Evolutionary conservation across 1,140 invertebrate species (phyloP).

Genomic region (Drosophila kanapiae): DNA sequence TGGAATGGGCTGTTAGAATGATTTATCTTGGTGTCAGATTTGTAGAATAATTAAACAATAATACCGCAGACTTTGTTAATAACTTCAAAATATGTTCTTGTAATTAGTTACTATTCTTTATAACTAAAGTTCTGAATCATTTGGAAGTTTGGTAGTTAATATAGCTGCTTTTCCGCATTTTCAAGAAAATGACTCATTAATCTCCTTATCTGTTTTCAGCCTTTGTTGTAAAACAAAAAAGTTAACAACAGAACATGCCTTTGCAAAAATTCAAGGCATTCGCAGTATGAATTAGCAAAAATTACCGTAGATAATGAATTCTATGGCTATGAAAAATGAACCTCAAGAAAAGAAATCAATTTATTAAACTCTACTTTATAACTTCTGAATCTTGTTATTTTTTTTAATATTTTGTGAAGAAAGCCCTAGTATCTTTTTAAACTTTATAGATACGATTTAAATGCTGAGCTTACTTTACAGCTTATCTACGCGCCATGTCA

Average conservation of each 20-base stretch:
- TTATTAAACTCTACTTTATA: too few relatives aligned
- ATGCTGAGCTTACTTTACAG: background rate
- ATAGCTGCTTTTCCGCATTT: too few relatives aligned
- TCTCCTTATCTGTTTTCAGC: background rate
- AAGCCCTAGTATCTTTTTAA: too few relatives aligned
- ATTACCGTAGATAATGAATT: background rate
- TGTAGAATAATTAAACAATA: too few relatives aligned
- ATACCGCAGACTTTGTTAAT: background rate
- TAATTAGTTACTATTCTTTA: background rate
- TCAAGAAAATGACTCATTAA: background rate
- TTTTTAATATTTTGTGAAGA: too few relatives aligned
- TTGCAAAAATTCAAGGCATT: background rate
- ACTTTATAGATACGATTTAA: too few relatives aligned
- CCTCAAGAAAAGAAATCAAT: background rate
- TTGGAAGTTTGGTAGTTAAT: background rate
- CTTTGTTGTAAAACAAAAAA: too few relatives aligned
- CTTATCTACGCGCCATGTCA: background rate
- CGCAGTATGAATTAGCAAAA: background rate
- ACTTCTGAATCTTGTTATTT: too few relatives aligned
- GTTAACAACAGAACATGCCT: background rate
- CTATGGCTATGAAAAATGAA: background rate
- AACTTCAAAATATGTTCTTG: background rate
- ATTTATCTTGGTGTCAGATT: slow-evolving; percentile 8
- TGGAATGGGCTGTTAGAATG: background rate
- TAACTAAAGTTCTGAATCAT: background rate